Evolutionary conservation across 2,888 invertebrate species (phyloP), one percentile per base, ranked within the genome.

Genomic region (Anaspis maculata): DNA sequence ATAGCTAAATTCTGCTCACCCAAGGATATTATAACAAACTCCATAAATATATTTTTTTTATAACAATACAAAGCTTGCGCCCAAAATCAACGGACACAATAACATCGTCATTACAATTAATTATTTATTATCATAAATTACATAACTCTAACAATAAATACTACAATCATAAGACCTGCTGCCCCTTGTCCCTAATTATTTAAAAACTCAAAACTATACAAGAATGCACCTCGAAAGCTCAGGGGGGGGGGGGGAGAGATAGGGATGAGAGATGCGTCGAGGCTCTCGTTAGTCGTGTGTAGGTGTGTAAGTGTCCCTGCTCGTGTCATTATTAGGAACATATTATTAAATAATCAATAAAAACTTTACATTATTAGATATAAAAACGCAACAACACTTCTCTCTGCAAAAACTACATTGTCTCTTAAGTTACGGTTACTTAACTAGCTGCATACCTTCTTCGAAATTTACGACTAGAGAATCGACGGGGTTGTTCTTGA

Each of bases 381-480:
- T n/a, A n/a, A n/a, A n/a, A n/a, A n/a, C n/a, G n/a, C n/a, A n/a
- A n/a, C n/a, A n/a, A n/a, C n/a, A n/a, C n/a, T n/a, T n/a, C n/a
- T n/a, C n/a, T n/a, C n/a, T 19, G 19, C 9, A 19, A 6, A 19
- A 19, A 19, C 19, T 19, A 19, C 19, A 19, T 19, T 19, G 19
- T 19, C 19, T 19, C 19, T 19, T 19, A 6, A 5, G 9, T 35
- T 37, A 22, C 19, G 19, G 39, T 54, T 59, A 62, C 41, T 62
- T 61, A 51, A 79, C 79, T 67, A 81, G 74, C 61, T 79, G 76
- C 81, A 81, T 81, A 80, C 82, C 82, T 80, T 83, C 83, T 71
- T 83, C 82, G 67, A 83, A 81, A 72, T 77, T 80, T 59, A 83
- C 81, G 56, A 83, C 82, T 53, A 83, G 72, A 23, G 81, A 77